Evolutionary conservation across 2,888 invertebrate genomes (phyloP), one percentile per base, ranked within the genome.

Genomic region (Ceramica pisi): DNA sequence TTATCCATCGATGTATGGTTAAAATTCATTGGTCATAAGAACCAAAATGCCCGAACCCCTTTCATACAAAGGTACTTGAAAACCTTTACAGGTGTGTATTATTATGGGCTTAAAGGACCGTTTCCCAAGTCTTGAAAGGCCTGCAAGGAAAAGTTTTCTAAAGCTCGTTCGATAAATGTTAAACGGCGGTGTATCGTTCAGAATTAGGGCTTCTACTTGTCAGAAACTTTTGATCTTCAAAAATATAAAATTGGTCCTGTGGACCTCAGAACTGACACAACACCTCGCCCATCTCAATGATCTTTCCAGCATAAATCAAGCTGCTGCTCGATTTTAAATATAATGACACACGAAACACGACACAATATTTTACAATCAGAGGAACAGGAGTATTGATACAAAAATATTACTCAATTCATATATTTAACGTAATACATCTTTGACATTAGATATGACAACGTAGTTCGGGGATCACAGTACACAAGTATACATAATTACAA

Each of bases 391-490:
- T 46, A 78, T 31, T 51, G 59, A 70, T 21, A 67, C 51, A 65
- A 26, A 53, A 53, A n/a, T 53, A 55, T 66, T 70, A 72, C 31
- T 41, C 80, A 71, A 80, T 75, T 64, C 5, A 72, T 83, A 78
- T 83, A 83, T 74, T 73, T 64, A 78, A 65, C 57, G 61, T 70
- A 79, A 71, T 67, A 80, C 70, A 85, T 84, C 81, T 81, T 86
- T 86, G 81, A 86, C 80, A 82, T 77, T 31, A 80, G 74, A 77
- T 80, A 81, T 81, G 78, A 84, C 74, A 80, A 76, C 77, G 61
- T 66, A 61, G 63, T 80, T 73, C 67, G 5, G 65, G 74, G 68
- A 86, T 87, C 86, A 86, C 87, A 87, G 86, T 84, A 84, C 68
- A 78, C 60, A 82, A 74, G 81, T 84, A 78, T 84, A 78, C 68